Evolutionary conservation across 2,113 vertebrate genomes (phyloP), one percentile per base, ranked within the genome.

Genomic region (Syngnathus typhle): DNA sequence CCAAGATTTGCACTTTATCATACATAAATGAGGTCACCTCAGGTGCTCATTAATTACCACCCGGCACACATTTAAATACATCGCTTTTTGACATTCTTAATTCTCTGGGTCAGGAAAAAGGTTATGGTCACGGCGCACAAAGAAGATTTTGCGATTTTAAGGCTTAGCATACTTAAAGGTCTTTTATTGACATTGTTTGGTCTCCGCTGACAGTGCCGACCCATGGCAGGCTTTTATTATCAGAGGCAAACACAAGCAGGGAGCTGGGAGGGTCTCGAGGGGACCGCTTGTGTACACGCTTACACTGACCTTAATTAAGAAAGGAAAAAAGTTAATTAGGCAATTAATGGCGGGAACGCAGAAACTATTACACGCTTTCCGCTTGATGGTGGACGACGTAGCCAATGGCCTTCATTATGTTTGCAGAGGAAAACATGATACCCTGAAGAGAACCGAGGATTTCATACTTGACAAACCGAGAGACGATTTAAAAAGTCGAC

Each of bases 1-100:
- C 79, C 80, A 83, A 85, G 67, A 85, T 83, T 86, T 85, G 80
- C 69, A 76, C 73, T 74, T 79, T 72, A 64, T 60, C 16, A 52
- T 84, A 89, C 16, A 52, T 84, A 89, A 89, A 89, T 83, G 78
- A 88, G 79, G 74, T 82, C 72, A 75, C 63, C 76, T 88, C 87
- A 89, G 88, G 88, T 81, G 78, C 64, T 65, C 72, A 65, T 82
- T 89, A 82, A 85, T 89, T 90, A 85, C 12, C 36, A 58, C 13
- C 52, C 27, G 10, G 49, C 52, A 13, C 52, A 6, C 16, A 16
- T 58, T 56, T 36, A 36, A 32, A 56, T 56, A 6, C 16, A 10
- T 10, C 1, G 15, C 36, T 56, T 27, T 16, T 58, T 58, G 27
- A 16, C 55, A 36, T 13, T 55, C 10, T 51, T 55, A 13, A 11